A percentile compares a stretch with the other conserved stretches of the same genome.
Conservation (phyloP, 2,797 vertebrate species). For the Galago senegalensis region DNA sequence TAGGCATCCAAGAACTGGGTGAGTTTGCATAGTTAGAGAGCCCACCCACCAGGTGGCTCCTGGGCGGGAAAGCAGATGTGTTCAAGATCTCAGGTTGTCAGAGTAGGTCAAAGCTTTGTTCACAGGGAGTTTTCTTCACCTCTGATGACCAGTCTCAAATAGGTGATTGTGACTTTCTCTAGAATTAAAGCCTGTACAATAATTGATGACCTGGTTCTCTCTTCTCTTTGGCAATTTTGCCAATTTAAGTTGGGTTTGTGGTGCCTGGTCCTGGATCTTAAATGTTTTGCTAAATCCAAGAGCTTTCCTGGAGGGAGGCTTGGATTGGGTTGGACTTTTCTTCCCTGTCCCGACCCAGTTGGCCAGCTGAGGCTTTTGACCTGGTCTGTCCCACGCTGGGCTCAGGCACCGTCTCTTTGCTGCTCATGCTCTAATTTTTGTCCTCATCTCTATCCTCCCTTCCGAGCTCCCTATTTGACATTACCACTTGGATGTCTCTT, state of each 20-base stretch:
- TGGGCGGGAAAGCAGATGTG: not conserved
- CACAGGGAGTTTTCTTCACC: not conserved
- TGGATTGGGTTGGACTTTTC: not conserved
- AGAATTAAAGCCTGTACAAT: not conserved
- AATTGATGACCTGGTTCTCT: not conserved
- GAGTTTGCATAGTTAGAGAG: constrained; percentile 6
- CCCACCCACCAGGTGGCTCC: not conserved
- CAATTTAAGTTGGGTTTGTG: not conserved
- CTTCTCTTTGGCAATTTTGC: not conserved
- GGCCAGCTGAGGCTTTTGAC: not conserved
- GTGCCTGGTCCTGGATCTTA: not conserved
- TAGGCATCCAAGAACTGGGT: not conserved
- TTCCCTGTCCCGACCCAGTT: not conserved
- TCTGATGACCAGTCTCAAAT: not conserved
- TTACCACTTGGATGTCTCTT: not conserved
- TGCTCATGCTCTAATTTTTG: not conserved
- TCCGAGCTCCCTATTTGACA: not conserved
- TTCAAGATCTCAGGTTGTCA: not conserved
- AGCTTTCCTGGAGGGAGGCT: not conserved
- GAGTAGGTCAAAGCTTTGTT: not conserved
- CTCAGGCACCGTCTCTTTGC: not conserved
- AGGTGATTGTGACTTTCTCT: constrained; percentile 15
- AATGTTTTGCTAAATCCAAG: not conserved
- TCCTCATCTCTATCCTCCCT: not conserved
- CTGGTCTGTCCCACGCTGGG: accelerated